Percentiles rank a stretch among this genome's conserved stretches.
Evolutionary conservation across 2,888 invertebrate genomes (phyloP).

Genomic region (Perizoma affinitatum): DNA sequence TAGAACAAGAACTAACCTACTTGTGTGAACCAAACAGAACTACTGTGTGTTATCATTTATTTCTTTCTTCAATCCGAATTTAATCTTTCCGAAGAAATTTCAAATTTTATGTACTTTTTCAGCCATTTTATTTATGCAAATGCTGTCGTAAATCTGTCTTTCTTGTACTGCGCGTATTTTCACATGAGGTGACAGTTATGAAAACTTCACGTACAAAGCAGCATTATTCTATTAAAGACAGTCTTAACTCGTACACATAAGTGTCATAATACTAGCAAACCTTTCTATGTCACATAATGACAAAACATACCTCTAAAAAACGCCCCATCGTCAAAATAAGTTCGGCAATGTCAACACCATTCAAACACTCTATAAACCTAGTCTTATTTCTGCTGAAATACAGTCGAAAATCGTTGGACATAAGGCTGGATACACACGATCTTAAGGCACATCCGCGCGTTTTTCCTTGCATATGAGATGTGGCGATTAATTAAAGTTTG

Average conservation of each 20-base stretch:
- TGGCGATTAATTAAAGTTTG: slow-evolving; percentile 62
- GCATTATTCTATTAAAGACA: neutral
- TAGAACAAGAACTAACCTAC: no score
- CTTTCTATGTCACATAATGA: neutral
- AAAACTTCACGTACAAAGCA: no score
- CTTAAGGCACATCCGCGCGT: slow-evolving; percentile 46
- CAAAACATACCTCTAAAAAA: slow-evolving; percentile 10
- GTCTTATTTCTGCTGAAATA: neutral
- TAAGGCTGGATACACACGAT: slow-evolving; percentile 10
- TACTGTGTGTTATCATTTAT: no score
- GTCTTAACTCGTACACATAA: neutral
- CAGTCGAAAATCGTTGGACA: slow-evolving; percentile 8
- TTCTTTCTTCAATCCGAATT: no score
- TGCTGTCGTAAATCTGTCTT: no score
- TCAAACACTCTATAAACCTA: slow-evolving; percentile 1
- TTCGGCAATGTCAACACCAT: slow-evolving; percentile 8
- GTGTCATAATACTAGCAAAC: slow-evolving; percentile 3
- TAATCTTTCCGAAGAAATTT: no score
- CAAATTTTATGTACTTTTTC: no score
- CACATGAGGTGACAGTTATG: no score
- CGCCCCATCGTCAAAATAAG: neutral
- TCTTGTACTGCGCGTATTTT: no score
- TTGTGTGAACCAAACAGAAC: no score
- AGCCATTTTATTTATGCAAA: no score
- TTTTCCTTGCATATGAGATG: slow-evolving; percentile 52